Conservation (phyloP, 2,113 vertebrate genomes). For the Tamias sibiricus region DNA sequence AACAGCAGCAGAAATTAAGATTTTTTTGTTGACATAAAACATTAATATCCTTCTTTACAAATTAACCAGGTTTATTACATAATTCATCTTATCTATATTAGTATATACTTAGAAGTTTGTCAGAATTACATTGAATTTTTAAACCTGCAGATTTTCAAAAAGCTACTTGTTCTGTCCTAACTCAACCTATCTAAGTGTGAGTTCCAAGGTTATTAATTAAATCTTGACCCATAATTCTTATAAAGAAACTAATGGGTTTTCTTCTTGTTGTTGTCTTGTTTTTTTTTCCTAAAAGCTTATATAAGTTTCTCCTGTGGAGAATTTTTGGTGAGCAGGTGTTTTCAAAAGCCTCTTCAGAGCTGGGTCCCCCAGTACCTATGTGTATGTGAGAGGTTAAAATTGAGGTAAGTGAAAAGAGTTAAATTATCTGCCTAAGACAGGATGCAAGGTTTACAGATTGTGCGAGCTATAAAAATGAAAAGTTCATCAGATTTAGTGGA, state of each 20-base stretch:
- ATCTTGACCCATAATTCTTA: background rate
- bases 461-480: background rate
- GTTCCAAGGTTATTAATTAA: background rate
- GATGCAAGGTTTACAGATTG: background rate
- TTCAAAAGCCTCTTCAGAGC: background rate
- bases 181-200: background rate
- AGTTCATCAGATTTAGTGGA: background rate
- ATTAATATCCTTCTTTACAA: background rate
- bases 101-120: background rate
- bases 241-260: background rate
- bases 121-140: background rate
- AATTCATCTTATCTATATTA: background rate
- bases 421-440: background rate
- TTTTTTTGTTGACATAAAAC: background rate
- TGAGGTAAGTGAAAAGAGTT: background rate
- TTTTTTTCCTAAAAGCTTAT: background rate
- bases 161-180: background rate
- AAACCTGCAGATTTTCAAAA: background rate
- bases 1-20: background rate
- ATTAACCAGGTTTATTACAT: background rate
- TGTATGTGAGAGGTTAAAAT: background rate
- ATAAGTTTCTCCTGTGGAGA: background rate
- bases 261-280: background rate
- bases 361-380: background rate
- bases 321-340: background rate